phyloP scores from a whole-genome alignment of 2,113 vertebrate species.

The Tangachromis dhanisi region DNA sequence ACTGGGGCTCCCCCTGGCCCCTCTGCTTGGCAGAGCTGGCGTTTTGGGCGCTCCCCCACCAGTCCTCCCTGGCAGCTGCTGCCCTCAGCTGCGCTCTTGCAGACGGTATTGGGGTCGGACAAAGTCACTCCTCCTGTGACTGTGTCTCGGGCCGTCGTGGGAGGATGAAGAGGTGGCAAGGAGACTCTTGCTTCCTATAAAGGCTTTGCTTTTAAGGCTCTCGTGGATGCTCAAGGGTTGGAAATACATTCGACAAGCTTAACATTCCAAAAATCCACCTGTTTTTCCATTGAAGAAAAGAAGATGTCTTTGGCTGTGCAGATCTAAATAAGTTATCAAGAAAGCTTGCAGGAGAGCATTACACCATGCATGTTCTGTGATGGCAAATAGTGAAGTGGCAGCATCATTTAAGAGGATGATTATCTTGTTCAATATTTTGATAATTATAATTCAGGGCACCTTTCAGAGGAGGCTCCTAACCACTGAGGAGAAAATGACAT shows the following conservation, averaged over 20 bases:
- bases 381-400: slow-evolving; percentile 37
- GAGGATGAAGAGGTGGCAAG: slow-evolving; percentile 52
- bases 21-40: slow-evolving; percentile 62
- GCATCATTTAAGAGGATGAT: slow-evolving; percentile 61
- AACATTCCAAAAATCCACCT: neutral
- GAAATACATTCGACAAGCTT: neutral
- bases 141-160: slow-evolving; percentile 59
- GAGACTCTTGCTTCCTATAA: slow-evolving; percentile 30
- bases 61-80: slow-evolving; percentile 70
- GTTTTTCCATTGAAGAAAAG: neutral
- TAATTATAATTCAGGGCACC: slow-evolving; percentile 73
- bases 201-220: slow-evolving; percentile 10
- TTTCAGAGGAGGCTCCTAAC: slow-evolving; percentile 59
- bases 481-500: slow-evolving; percentile 69
- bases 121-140: slow-evolving; percentile 76
- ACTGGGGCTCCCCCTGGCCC: slow-evolving; percentile 70
- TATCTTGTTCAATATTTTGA: slow-evolving; percentile 74
- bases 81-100: slow-evolving; percentile 66
- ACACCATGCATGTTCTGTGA: neutral
- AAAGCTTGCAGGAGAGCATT: neutral
- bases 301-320: neutral
- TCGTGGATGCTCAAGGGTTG: neutral
- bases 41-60: slow-evolving; percentile 70
- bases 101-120: slow-evolving; percentile 70
- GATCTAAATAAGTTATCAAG: neutral